A percentile compares a stretch with the other conserved stretches of the same genome.
phyloP scores from a whole-genome alignment of 2,797 vertebrate genomes.

The Basileuterus tristriatus region DNA sequence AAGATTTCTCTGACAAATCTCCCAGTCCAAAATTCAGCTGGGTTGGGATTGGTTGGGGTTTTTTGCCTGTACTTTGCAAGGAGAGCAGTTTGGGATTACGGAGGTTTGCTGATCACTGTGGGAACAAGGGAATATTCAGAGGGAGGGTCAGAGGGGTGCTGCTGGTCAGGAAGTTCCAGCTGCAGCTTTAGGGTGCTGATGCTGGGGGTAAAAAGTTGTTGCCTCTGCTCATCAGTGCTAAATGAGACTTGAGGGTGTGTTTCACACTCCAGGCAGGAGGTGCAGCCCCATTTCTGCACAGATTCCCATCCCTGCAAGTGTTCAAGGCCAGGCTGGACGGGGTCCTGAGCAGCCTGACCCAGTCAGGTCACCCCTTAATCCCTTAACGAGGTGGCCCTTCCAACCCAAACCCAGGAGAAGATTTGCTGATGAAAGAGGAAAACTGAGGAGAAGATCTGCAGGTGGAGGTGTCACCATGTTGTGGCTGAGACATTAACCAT shows the following conservation, averaged over 20 bases:
- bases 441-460: no score
- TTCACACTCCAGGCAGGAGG: not conserved
- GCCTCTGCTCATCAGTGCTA: not conserved
- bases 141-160: not conserved
- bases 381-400: rapidly evolving
- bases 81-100: rapidly evolving
- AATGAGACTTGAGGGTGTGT: not conserved
- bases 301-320: not conserved
- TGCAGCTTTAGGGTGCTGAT: not conserved
- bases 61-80: not conserved
- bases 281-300: rapidly evolving
- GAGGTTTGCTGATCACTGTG: not conserved
- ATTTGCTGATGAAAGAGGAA: no score
- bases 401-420: not conserved
- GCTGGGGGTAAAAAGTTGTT: rapidly evolving
- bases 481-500: no score
- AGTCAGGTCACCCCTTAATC: not conserved
- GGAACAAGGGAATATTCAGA: not conserved
- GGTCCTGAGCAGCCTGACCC: not conserved
- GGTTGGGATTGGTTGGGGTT: not conserved
- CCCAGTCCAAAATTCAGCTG: not conserved
- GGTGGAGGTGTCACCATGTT: no score
- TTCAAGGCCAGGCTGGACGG: not conserved
- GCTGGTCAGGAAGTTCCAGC: rapidly evolving
- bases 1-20: not conserved